Evolutionary conservation across 2,888 invertebrate species (phyloP), one percentile per base, ranked within the genome.

Genomic region (Leucophora obtusa): DNA sequence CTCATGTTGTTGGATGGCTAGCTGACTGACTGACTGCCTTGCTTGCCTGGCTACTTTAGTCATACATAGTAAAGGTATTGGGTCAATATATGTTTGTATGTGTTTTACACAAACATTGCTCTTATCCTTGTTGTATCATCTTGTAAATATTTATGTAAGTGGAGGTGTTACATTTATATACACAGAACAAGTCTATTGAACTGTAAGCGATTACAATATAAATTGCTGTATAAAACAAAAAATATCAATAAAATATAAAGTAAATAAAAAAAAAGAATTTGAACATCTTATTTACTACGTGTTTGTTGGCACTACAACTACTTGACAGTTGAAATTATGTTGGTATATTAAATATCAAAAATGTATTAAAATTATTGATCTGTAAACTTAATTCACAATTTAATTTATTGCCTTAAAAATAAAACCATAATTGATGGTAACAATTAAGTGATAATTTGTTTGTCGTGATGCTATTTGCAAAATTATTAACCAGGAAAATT

Each of bases 181-280:
- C 17, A 62, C 17, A 38, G 38, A 24, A 43, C 43, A 10, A 28
- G 43, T 50, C 56, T 58, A 38, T 15, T 58, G 59, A 71, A 60
- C 65, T 53, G 66, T 58, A 79, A 73, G 17, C 56, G 63, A 79
- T 69, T 79, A 63, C 28, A 68, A 72, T 62, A 70, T 68, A 58
- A 66, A 69, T 69, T 69, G 53, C 51, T 58, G 53, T 21, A 70
- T 35, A 9, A 70, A 43, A 51, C 7, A 53, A 15, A 56, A 14
- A 18, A 50, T 28, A 14, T 11, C 33, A 51, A 65, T 38, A 21
- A 59, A 17, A 59, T 18, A 58, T 1, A 21, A 24, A 18, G 66
- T 24, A 24, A 66, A 11, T 51, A 60, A 11, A 38, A 38, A 38
- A 38, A 9, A 38, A 38, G 10, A 28, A 11, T 47, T 47, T n/a